Evolutionary conservation across 2,888 invertebrate species (phyloP).

Genomic region (Blastobasis lacticolella): DNA sequence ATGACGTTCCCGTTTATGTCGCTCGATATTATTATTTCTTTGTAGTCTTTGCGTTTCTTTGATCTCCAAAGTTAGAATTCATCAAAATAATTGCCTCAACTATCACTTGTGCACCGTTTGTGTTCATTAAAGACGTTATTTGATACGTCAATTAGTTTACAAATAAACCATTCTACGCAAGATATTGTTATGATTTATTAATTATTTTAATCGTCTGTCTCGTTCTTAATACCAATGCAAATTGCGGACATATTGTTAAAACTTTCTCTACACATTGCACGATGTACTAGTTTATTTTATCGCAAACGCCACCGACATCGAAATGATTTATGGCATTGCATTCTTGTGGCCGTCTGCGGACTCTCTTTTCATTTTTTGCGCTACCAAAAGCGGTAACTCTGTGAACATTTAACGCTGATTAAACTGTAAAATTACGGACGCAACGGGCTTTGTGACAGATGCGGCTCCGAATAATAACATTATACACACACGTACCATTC

Average conservation of each 20-base stretch:
- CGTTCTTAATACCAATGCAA: no score
- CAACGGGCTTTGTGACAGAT: conserved; percentile 70
- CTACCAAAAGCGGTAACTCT: conserved; percentile 48
- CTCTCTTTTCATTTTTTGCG: conserved; percentile 40
- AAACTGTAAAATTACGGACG: conserved; percentile 72
- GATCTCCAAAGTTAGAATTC: conserved; percentile 7
- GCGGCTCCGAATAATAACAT: conserved; percentile 69
- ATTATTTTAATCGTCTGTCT: no score
- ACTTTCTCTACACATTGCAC: no score
- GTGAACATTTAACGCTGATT: conserved; percentile 72
- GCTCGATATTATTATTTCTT: conserved; percentile 32
- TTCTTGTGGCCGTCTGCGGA: conserved; percentile 45
- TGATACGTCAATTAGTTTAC: no score
- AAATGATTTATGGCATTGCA: conserved; percentile 59
- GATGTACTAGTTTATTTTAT: conserved; percentile 26
- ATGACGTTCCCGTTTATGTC: conserved; percentile 38
- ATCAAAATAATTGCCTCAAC: conserved; percentile 32
- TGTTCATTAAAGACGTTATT: background rate
- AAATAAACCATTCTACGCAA: no score
- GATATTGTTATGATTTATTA: no score
- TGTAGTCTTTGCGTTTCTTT: no score
- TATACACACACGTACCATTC: conserved; percentile 52
- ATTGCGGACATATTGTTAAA: no score
- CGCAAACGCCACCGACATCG: conserved; percentile 46
- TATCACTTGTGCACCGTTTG: background rate